Conservation (phyloP, 2,797 vertebrate genomes). For the Cyclopterus lumpus region DNA sequence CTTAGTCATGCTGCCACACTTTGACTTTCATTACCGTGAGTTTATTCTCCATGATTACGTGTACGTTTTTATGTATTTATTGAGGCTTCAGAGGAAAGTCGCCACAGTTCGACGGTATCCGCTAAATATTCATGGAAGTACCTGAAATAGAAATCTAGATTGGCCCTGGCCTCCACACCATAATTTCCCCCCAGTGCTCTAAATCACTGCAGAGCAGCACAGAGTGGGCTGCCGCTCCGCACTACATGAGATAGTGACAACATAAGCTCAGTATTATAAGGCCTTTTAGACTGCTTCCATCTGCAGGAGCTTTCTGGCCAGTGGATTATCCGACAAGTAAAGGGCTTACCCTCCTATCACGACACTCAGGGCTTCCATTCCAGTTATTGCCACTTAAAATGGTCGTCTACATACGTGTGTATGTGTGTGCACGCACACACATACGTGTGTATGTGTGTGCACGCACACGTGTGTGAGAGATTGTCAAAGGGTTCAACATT, state of each 20-base stretch:
- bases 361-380: conserved; percentile 69
- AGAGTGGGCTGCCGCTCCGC: conserved; percentile 64
- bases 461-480: conserved; percentile 10
- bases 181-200: conserved; percentile 61
- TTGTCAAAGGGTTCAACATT: conserved; percentile 38
- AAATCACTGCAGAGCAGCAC: conserved; percentile 67
- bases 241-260: conserved; percentile 83
- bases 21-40: conserved; percentile 33
- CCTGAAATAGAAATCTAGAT: conserved; percentile 52
- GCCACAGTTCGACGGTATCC: not conserved
- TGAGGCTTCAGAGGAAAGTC: conserved; percentile 9
- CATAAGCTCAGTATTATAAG: conserved; percentile 86
- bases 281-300: conserved; percentile 83
- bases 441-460: conserved; percentile 8
- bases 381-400: conserved; percentile 77
- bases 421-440: not conserved
- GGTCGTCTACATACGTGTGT: conserved; percentile 41
- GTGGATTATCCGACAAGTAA: conserved; percentile 86
- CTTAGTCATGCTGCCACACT: conserved; percentile 45
- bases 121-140: conserved; percentile 27
- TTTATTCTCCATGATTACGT: conserved; percentile 21
- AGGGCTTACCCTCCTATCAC: conserved; percentile 83
- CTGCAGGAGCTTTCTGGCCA: conserved; percentile 83
- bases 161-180: conserved; percentile 45
- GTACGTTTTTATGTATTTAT: conserved; percentile 2